Base-by-base conservation (phyloP, 1,140 invertebrate species). In the Drosophila tsacasi region DNA sequence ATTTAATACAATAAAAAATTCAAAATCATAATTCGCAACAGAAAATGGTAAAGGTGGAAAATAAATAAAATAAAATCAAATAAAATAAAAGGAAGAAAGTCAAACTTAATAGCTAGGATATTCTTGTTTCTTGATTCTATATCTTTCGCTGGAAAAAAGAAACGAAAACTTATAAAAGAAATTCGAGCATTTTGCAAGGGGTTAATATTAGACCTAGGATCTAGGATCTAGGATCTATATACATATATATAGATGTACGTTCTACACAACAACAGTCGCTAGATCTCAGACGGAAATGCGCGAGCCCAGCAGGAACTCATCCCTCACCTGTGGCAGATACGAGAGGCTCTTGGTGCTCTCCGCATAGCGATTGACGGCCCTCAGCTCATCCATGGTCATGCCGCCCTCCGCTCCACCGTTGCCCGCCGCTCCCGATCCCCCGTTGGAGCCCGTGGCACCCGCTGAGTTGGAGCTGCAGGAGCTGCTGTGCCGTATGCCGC, bases 341-440 rank as follows among this genome's bases (percentile, higher is more conserved):
- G 97, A 97, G 79, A 98, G 95, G 93, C 97, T 98, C 93, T 97
- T 97, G 19, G 97, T 98, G 93, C 96, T 97, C 94, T 98, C 97
- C n/a, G 97, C 97, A 93, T 97, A 98, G 81, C 96, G 95, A 94
- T 98, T 98, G 61, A 97, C 96, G 66, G 96, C 97, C 78, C 96
- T 94, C 39, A 98, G 94, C 91, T 98, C 97, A 63, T 97, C 97
- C 81, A 97, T 93, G 27, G 96, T 97, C 96, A 97, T 96, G 92
- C 95, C 95, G 57, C 61, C 79, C 13, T 64, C 80, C 46, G 37
- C 65, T 25, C 64, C 79, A 17, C 67, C 62, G 23, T 60, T 63
- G 54, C 74, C 74, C 27, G 37, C 47, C 25, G 57, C 71, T 95
- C 96, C 84, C 96, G 93, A 91, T 97, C 96, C 59, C 96, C 97